Conservation (phyloP, 2,888 invertebrate genomes). For the Brachyptera risi region DNA sequence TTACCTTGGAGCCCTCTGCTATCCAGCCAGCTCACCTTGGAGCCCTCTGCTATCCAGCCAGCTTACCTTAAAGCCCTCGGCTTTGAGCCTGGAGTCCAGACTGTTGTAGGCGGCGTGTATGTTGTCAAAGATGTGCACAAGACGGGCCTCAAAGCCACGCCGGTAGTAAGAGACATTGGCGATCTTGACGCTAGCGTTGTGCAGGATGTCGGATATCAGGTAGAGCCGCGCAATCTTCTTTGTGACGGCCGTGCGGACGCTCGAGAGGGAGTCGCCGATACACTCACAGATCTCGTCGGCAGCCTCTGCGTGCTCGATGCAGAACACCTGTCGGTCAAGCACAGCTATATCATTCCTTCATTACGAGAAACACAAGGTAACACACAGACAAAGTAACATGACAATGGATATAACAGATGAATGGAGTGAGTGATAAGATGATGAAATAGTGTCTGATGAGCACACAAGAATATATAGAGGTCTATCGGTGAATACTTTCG, state of each 20-base stretch:
- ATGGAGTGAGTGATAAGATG: too few relatives aligned
- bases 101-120: conserved; percentile 67
- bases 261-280: conserved; percentile 80
- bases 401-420: too few relatives aligned
- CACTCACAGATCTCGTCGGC: conserved; percentile 94
- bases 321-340: conserved; percentile 60
- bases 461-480: too few relatives aligned
- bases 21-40: too few relatives aligned
- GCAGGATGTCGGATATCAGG: conserved; percentile 92
- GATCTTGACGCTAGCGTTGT: conserved; percentile 95
- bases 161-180: conserved; percentile 93
- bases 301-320: conserved; percentile 96
- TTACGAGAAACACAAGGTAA: not conserved
- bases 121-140: conserved; percentile 72
- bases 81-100: conserved; percentile 81
- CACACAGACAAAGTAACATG: not conserved
- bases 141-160: conserved; percentile 77
- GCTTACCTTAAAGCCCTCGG: conserved; percentile 87
- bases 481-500: too few relatives aligned
- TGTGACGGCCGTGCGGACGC: conserved; percentile 68
- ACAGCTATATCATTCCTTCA: too few relatives aligned
- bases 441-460: too few relatives aligned
- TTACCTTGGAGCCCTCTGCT: too few relatives aligned
- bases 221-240: conserved; percentile 92
- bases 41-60: too few relatives aligned